Base-by-base conservation (phyloP, 2,797 vertebrate species). In the Nasua narica region DNA sequence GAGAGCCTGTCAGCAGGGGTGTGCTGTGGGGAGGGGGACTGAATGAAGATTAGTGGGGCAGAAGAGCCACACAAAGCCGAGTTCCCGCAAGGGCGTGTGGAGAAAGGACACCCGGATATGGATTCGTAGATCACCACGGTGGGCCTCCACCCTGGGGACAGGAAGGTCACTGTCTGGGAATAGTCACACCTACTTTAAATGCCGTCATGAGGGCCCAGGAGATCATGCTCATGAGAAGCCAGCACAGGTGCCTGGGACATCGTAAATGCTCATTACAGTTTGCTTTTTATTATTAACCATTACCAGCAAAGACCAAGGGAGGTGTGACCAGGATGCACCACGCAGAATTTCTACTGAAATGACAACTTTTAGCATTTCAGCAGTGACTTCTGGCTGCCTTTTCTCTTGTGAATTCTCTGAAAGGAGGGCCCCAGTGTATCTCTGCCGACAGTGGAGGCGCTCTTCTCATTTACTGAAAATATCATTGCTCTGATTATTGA, bases 1-100 rank as follows among this genome's bases (percentile, higher is more conserved):
- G 96, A 97, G 94, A 89, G 95, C 78, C 87, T 95, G 96, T 89
- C 96, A 74, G 96, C 89, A 12, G 96, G 96, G 90, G 83, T 4
- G 14, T 21, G 92, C 92, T 23, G 16, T 74, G 52, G 88, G 93
- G 76, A 96, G 78, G 96, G 83, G 94, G 69, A 92, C 81, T 96
- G 84, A 97, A 87, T 54, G 94, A 96, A 95, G 95, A 93, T 94
- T 67, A 94, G 95, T 79, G 94, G 88, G 89, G 91, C 91, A 94
- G 93, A 88, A 87, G 91, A 78, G 1, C 86, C 48, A 83, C 67
- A 87, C 90, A 84, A 81, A 91, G 93, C 86, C 13, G 7, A 10
- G 65, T 46, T 81, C 89, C 87, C 79, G n/a, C 70, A n/a, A 89
- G 93, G 88, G 81, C 6, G 0, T 2, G 52, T 5, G 65, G 70